Base-by-base conservation (phyloP, 2,113 vertebrate species). In the Esox niger region DNA sequence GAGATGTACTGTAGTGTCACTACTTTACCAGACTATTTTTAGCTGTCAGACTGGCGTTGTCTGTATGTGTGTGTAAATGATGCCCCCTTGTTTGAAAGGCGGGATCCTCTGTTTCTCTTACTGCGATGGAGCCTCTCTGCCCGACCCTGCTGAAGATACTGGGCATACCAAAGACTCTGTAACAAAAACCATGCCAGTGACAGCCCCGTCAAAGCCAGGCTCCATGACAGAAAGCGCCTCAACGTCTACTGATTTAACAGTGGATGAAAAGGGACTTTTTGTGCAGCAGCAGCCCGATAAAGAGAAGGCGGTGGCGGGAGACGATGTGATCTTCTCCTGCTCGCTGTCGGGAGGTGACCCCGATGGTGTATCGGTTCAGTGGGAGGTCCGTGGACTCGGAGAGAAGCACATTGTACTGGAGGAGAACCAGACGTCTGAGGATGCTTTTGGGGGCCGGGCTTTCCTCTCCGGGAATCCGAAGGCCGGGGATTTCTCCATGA, bases 251-350 rank as follows among this genome's bases (percentile, higher is more conserved):
- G 6, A 43, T 17, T 10, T 38, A 9, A 9, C 2, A 13, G 11
- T 38, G 35, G 11, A 38, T 2, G 35, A 49, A 58, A 26, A 74
- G 70, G 73, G 71, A 27, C 56, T 81, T 70, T 49, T 38, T 38
- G 75, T 90, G 46, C 63, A 64, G 68, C 88, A 89, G 74, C 85
- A 73, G 27, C 83, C 86, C 49, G 70, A 66, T 43, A 89, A 84
- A 69, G 77, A 86, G 70, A 90, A 90, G 73, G 86, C 85, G 65
- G 84, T 84, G 79, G 86, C 88, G 52, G 88, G 90, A 56, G 80
- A 88, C 76, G 86, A 84, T 2, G 77, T 88, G 59, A 6, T 80
- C 62, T 82, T 91, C 61, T 76, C 71, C n/a, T 91, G 88, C 23
- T 69, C 33, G 27, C 73, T 88, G 7, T 79, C 38, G 25, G 60